A percentile compares a stretch with the other conserved stretches of the same genome.
These are phyloP conservation scores for Aplidium turbinatum DNA, from an alignment of 23 tunicate genomes.

Conservation along the genomic window DNA sequence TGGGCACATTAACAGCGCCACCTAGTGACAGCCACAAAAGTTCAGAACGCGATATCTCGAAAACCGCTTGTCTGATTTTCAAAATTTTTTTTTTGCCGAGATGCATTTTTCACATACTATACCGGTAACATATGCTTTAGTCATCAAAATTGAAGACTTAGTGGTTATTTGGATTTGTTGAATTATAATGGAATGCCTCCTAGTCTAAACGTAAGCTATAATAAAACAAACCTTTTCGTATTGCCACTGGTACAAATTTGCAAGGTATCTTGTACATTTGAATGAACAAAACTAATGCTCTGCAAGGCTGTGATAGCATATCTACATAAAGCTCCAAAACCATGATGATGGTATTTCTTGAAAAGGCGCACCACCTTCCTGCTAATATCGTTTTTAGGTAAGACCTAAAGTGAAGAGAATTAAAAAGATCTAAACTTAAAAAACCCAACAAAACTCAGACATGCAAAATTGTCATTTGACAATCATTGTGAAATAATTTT, in stretches of 20 bases:
- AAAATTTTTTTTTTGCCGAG: too few relatives aligned
- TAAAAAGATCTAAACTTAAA: not conserved
- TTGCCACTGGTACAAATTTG: slow-evolving; percentile 42
- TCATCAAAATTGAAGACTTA: too few relatives aligned
- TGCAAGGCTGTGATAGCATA: slow-evolving; percentile 81
- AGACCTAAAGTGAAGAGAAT: not conserved
- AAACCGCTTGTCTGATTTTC: too few relatives aligned
- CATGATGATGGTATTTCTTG: slow-evolving; percentile 19
- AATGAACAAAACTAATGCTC: slow-evolving; percentile 62
- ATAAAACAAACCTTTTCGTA: slow-evolving; percentile 89
- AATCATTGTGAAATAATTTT: not conserved
- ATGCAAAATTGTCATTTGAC: not conserved
- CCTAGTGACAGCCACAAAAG: too few relatives aligned
- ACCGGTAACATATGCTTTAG: too few relatives aligned
- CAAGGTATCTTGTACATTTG: slow-evolving; percentile 39
- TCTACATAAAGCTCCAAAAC: slow-evolving; percentile 40
- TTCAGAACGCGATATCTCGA: not conserved
- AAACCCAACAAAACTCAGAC: not conserved
- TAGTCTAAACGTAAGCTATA: too few relatives aligned
- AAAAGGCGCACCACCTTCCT: too few relatives aligned
- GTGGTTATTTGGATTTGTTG: too few relatives aligned
- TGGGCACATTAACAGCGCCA: too few relatives aligned
- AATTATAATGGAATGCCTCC: too few relatives aligned
- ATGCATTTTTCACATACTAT: too few relatives aligned
- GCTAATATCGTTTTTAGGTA: not conserved